Percentiles rank a stretch among this genome's conserved stretches.
Evolutionary conservation across 2,888 invertebrate genomes (phyloP).

Genomic region (Platycnemis pennipes): DNA sequence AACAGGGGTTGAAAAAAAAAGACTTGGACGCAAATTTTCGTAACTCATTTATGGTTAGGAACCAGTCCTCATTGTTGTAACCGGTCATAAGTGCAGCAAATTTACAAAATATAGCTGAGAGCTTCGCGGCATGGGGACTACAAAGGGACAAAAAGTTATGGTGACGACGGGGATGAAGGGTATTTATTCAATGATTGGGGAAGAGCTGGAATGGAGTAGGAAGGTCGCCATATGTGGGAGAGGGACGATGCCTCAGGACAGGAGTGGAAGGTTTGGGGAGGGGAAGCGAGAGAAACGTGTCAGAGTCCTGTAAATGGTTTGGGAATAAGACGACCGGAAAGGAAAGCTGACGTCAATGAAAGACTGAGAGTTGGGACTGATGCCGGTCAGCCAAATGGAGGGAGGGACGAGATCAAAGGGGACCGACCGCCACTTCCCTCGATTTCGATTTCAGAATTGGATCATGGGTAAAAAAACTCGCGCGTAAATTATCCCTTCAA

Average conservation of each 20-base stretch:
- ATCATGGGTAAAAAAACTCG: constrained; percentile 34
- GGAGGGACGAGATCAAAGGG: constrained; percentile 14
- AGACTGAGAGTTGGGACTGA: neutral
- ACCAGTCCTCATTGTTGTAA: constrained; percentile 35
- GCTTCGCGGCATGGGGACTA: neutral
- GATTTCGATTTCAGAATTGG: constrained; percentile 46
- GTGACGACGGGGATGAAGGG: neutral
- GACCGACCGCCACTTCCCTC: constrained; percentile 24
- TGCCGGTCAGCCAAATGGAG: neutral
- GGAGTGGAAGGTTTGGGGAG: neutral
- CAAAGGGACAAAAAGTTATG: neutral
- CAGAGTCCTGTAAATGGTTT: neutral
- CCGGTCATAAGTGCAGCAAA: neutral
- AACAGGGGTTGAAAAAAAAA: neutral
- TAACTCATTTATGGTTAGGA: neutral
- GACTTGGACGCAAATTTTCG: neutral
- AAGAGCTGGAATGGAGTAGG: neutral
- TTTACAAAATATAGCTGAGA: neutral
- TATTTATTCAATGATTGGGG: neutral
- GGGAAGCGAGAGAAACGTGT: neutral
- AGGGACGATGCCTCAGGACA: constrained; percentile 16
- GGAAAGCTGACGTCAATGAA: constrained; percentile 35
- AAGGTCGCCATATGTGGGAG: constrained; percentile 31
- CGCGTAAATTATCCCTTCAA: constrained; percentile 14
- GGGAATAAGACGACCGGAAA: constrained; percentile 18